phyloP scores from a whole-genome alignment of 2,888 invertebrate species.

The Muscina levida region DNA sequence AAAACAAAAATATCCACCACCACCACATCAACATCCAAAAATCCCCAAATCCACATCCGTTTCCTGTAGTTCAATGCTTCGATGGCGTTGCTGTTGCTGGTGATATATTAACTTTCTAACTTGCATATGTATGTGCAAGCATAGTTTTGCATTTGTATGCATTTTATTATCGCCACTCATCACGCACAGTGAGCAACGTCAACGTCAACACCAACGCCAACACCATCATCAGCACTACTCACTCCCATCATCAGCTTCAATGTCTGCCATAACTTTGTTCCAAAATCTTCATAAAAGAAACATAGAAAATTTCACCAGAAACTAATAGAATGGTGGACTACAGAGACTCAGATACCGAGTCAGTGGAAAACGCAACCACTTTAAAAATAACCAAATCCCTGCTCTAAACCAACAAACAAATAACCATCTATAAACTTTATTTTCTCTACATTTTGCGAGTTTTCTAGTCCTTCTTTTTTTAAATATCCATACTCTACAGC shows the following conservation, averaged over 20 bases:
- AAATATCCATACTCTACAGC: neutral
- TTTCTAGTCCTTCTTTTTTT: neutral
- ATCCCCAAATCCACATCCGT: constrained; percentile 57
- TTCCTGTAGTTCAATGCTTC: constrained; percentile 57
- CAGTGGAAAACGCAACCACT: too few relatives aligned
- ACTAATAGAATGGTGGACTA: neutral
- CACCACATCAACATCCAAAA: constrained; percentile 40
- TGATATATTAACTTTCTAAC: constrained; percentile 27
- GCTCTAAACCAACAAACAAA: constrained; percentile 35
- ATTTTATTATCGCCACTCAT: constrained; percentile 56
- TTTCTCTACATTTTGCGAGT: neutral
- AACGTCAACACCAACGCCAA: neutral
- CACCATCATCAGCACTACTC: constrained; percentile 22
- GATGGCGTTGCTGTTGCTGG: neutral
- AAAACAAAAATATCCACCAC: constrained; percentile 10
- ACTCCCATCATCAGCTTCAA: constrained; percentile 25
- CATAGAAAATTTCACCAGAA: constrained; percentile 6
- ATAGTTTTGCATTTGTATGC: constrained; percentile 45
- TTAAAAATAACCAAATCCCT: constrained; percentile 8
- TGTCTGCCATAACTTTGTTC: neutral
- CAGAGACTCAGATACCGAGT: too few relatives aligned
- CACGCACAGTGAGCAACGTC: constrained; percentile 52
- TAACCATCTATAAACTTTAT: constrained; percentile 27
- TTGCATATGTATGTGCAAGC: neutral
- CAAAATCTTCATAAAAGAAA: constrained; percentile 29